Base-by-base conservation (phyloP, 2,888 invertebrate genomes). In the Netelia inedita region DNA sequence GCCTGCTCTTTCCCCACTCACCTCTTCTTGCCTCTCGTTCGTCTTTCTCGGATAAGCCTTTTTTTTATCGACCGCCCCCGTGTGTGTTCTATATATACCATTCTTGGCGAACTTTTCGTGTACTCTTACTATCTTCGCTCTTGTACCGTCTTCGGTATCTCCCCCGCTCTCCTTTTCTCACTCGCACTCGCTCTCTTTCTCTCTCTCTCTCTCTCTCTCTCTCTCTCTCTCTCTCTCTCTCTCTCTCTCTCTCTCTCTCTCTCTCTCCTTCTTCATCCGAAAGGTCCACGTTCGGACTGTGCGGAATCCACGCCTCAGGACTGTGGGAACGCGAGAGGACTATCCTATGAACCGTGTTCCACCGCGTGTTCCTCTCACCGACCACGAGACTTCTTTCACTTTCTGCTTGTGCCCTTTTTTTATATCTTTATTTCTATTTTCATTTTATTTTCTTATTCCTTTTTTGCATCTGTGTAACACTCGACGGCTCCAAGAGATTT, bases 261-360 rank as follows among this genome's bases (percentile, higher is more conserved):
- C 28, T 55, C 69, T 28, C 16, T 46, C 72, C 79, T 57, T 69
- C 43, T 21, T 78, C 76, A 79, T 72, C 81, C 57, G 80, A 84
- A 41, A 69, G 61, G 74, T 79, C 79, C 78, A 83, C 83, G 72
- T 68, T 86, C 87, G 87, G 90, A 89, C 89, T 90, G 90, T 88
- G 86, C 89, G 92, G 93, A 93, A 93, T 93, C 91, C 91, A 88
- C 90, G 88, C 90, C 85, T 88, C 78, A 57, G 80, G 90, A 91
- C 92, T 93, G 93, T 93, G 93, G 93, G 93, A 93, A 93, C 92
- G 89, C 87, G 88, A 87, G 88, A 65, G 55, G 87, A 89, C 84
- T 75, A 75, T 85, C 76, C 78, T 86, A 66, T 63, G 83, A 90
- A 88, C 88, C 86, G 68, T 88, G 88, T 89, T 88, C 87, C 87